Evolutionary conservation across 2,797 vertebrate species (phyloP), one percentile per base, ranked within the genome.

Genomic region (Xenentodon cancila): DNA sequence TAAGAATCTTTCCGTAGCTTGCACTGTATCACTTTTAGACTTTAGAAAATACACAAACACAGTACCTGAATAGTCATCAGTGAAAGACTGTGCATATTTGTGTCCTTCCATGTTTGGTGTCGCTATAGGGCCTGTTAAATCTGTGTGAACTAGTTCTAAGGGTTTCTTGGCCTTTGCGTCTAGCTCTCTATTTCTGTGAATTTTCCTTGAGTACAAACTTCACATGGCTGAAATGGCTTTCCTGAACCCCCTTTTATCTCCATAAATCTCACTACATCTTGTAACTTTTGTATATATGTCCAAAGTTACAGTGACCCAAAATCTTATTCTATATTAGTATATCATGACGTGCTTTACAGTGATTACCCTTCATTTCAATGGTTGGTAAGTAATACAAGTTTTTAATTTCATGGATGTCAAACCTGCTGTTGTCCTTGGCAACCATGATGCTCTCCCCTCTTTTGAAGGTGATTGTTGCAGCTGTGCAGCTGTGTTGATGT

Each of bases 341-440:
- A 1, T 81, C 64, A 13, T 77, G 59, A 19, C 30, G 64, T 0
- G 0, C 44, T n/a, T 77, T 79, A 21, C 69, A 83, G 7, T 80
- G 5, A 1, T 75, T 59, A 37, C 27, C 32, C 65, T 34, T 47
- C 0, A 30, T 0, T 1, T 74, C 42, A 44, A 63, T n/a, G 71
- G 75, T 80, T 15, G 40, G 47, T 15, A 75, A 47, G 16, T 73
- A 81, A 49, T 50, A 84, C 61, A 82, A 21, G 15, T 73, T 80
- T 1, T 43, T 64, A 68, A 7, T 53, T 1, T 76, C 68, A 37
- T 81, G 44, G 0, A 85, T 73, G 5, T 78, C 32, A 58, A 80
- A 75, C 34, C 55, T 82, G 44, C 3, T 65, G 27, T 60, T 64
- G 0, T 80, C 62, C 19, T 63, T 72, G 6, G 55, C 65, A 0